Conservation (phyloP, 2,797 vertebrate species). For the Sebastes elongatus region DNA sequence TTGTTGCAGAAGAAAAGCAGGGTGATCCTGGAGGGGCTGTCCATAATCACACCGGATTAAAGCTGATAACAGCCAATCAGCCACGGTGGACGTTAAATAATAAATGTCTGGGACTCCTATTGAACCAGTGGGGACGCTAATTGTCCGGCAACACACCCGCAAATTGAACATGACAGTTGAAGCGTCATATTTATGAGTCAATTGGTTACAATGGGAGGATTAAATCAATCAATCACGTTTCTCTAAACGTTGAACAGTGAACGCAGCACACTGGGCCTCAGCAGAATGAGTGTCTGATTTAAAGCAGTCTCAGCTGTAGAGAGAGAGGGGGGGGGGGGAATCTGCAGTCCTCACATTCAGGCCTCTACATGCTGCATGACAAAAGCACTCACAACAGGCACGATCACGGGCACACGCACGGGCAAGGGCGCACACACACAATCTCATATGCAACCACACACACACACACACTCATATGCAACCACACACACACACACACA, state of each 20-base stretch:
- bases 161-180: conserved; percentile 82
- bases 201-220: conserved; percentile 76
- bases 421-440: background rate
- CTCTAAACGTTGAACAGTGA: conserved; percentile 41
- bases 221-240: conserved; percentile 74
- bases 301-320: conserved; percentile 29
- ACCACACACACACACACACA: background rate
- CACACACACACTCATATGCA: background rate
- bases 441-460: background rate
- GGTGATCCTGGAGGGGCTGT: conserved; percentile 27
- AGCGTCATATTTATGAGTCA: conserved; percentile 77
- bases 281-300: conserved; percentile 44
- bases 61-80: conserved; percentile 72
- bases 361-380: conserved; percentile 67
- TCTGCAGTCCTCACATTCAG: conserved; percentile 66
- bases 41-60: conserved; percentile 68
- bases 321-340: background rate
- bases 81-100: conserved; percentile 72
- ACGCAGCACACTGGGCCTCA: conserved; percentile 23
- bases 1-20: conserved; percentile 12
- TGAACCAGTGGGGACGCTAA: conserved; percentile 72
- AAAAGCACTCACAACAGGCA: conserved; percentile 59
- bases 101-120: conserved; percentile 68
- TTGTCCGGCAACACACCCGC: conserved; percentile 72
- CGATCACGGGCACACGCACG: background rate